phyloP scores from a whole-genome alignment of 1,140 invertebrate genomes.

The Caenorhabditis remanei region DNA sequence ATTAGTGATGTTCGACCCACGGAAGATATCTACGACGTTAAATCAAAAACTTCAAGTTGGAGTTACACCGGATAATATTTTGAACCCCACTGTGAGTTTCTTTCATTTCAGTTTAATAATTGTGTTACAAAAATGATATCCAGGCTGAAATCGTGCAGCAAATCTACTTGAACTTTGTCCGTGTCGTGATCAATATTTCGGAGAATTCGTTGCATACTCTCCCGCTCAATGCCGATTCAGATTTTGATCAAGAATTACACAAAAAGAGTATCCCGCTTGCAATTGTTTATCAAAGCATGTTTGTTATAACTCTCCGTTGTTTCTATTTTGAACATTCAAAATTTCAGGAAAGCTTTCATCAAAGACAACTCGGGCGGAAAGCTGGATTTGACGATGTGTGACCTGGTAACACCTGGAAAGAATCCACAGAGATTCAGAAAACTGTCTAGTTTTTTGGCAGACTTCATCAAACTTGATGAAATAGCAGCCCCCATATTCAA shows the following conservation, averaged over 20 bases:
- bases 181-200: background rate
- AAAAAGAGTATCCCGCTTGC: background rate
- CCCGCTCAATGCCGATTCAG: background rate
- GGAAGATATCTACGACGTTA: background rate
- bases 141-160: background rate
- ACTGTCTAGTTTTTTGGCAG: background rate
- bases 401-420: background rate
- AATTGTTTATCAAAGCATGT: conserved; percentile 20
- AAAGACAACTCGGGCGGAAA: conserved; percentile 16
- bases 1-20: background rate
- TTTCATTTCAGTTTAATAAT: background rate
- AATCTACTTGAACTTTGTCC: background rate
- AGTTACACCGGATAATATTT: background rate
- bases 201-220: background rate
- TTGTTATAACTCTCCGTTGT: background rate
- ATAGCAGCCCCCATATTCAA: background rate
- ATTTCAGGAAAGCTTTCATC: conserved; percentile 48
- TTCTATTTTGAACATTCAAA: background rate
- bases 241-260: background rate
- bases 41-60: conserved; percentile 1
- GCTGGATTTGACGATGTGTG: conserved; percentile 30
- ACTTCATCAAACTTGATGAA: conserved; percentile 19
- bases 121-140: background rate
- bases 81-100: background rate
- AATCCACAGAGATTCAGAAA: background rate